Evolutionary conservation across 2,113 vertebrate genomes (phyloP).

Genomic region (Numenius arquata): DNA sequence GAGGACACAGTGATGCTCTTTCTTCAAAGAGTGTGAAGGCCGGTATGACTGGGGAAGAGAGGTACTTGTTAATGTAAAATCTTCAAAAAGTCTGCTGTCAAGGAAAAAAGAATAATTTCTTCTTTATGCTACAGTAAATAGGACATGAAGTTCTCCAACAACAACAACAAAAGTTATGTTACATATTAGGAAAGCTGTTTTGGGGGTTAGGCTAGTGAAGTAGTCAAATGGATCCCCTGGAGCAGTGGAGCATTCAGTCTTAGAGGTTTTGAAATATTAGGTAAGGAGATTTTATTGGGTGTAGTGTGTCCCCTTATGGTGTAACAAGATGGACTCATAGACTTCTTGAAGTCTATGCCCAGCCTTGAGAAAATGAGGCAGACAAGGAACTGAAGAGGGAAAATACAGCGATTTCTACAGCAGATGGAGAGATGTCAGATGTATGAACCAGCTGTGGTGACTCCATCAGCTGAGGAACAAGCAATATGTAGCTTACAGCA

Average conservation of each 20-base stretch:
- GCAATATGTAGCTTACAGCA: background rate
- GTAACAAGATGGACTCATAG: background rate
- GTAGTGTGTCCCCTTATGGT: background rate
- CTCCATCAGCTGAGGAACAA: background rate
- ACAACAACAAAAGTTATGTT: background rate
- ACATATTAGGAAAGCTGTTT: background rate
- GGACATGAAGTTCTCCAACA: background rate
- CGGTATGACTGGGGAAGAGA: background rate
- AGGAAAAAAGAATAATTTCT: background rate
- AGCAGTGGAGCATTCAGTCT: background rate
- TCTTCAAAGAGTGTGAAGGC: background rate
- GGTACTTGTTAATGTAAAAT: background rate
- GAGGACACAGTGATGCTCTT: background rate
- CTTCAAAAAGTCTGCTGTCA: background rate
- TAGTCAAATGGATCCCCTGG: background rate
- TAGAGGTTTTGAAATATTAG: background rate
- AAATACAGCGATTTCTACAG: background rate
- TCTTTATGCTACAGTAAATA: background rate
- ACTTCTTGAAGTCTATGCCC: background rate
- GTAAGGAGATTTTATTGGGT: background rate
- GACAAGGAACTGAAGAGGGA: background rate
- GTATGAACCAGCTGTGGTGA: background rate
- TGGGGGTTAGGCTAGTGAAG: background rate
- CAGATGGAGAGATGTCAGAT: background rate
- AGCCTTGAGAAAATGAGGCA: background rate